A percentile compares a stretch with the other conserved stretches of the same genome.
phyloP scores from a whole-genome alignment of 2,797 vertebrate genomes.

The Calcarius lapponicus region DNA sequence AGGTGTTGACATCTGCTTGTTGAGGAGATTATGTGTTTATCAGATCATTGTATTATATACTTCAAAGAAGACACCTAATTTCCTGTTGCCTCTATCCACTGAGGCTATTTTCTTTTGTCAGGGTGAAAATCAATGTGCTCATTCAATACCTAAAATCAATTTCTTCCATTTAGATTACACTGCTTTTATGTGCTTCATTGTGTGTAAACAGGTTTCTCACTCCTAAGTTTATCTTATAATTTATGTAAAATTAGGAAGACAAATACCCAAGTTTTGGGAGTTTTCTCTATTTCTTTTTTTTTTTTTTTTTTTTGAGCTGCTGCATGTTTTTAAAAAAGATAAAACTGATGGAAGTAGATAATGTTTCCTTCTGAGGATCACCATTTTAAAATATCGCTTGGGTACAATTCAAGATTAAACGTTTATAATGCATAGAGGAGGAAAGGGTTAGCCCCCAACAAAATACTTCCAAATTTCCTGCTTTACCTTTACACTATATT shows the following conservation, averaged over 20 bases:
- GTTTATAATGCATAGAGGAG: background rate
- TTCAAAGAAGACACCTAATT: background rate
- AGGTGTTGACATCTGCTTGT: background rate
- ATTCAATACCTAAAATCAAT: background rate
- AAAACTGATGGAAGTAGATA: background rate
- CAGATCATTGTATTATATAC: background rate
- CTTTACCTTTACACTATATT: background rate
- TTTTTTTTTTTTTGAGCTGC: background rate
- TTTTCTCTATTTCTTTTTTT: background rate
- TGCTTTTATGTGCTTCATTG: background rate
- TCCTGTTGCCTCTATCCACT: background rate
- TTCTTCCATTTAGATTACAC: background rate
- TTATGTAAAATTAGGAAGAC: background rate
- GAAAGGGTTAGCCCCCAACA: background rate
- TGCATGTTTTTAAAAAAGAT: accelerated
- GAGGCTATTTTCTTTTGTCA: background rate
- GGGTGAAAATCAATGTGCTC: background rate
- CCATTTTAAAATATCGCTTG: background rate
- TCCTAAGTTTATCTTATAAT: background rate
- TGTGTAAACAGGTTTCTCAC: background rate
- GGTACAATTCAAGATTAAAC: background rate
- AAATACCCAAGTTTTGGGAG: background rate
- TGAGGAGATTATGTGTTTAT: background rate
- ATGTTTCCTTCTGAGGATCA: background rate
- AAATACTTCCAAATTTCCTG: background rate